Evolutionary conservation across 2,888 invertebrate genomes (phyloP).

Genomic region (Capitulum mitella): DNA sequence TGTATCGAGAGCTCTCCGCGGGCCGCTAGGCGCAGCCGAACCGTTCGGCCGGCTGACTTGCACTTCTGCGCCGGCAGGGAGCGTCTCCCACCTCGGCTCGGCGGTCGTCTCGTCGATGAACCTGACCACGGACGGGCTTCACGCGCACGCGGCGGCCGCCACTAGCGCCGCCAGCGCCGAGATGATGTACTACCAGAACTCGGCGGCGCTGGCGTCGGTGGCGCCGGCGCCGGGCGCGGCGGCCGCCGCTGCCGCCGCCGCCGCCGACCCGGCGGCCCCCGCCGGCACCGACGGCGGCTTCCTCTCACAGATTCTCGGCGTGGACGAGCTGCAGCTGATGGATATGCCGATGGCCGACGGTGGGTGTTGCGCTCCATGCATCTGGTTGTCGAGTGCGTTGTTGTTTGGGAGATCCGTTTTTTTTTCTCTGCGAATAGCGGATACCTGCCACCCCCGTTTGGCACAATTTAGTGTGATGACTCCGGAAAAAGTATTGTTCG

Average conservation of each 20-base stretch:
- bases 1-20: too few species aligned
- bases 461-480: too few species aligned
- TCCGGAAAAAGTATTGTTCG: too few species aligned
- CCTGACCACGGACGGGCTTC: constrained; percentile 17
- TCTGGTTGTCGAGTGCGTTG: too few species aligned
- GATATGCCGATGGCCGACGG: constrained; percentile 71
- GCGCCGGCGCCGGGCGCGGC: neutral
- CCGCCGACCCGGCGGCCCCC: neutral
- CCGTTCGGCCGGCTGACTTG: neutral
- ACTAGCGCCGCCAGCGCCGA: constrained; percentile 22
- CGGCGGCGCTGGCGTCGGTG: constrained; percentile 15
- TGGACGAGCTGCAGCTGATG: constrained; percentile 82
- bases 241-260: neutral
- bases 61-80: neutral
- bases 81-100: constrained; percentile 17
- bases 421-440: too few species aligned
- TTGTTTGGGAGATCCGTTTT: too few species aligned
- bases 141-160: constrained; percentile 27
- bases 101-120: constrained; percentile 22
- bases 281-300: constrained; percentile 59
- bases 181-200: constrained; percentile 12
- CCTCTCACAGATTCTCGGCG: constrained; percentile 77
- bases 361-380: too few species aligned
- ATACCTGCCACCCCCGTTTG: too few species aligned
- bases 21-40: too few species aligned